phyloP scores from a whole-genome alignment of 2,113 vertebrate species.

The Struthio camelus region DNA sequence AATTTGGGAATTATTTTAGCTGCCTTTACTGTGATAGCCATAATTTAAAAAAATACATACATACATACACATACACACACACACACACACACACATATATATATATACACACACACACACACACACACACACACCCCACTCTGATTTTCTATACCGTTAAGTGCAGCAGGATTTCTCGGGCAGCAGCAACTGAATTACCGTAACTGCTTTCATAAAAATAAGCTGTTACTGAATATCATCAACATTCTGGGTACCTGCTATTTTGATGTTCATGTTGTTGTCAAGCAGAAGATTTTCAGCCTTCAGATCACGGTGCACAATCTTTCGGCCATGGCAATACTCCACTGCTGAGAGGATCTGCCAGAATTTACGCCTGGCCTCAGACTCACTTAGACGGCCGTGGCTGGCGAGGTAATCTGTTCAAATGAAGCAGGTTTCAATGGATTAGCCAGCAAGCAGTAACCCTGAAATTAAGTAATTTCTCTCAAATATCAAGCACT shows the following conservation, averaged over 20 bases:
- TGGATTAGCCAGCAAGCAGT: not conserved
- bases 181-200: not conserved
- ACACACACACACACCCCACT: not conserved
- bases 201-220: not conserved
- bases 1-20: not conserved
- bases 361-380: constrained; percentile 97
- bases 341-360: constrained; percentile 96
- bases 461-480: not conserved
- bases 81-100: too few species aligned
- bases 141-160: not conserved
- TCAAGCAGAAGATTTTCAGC: constrained; percentile 96
- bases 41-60: accelerated
- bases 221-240: accelerated
- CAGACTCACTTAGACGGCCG: constrained; percentile 90
- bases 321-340: constrained; percentile 92
- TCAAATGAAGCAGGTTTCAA: not conserved
- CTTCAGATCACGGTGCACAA: constrained; percentile 96
- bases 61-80: too few species aligned
- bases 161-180: not conserved
- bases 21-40: not conserved
- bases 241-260: constrained; percentile 84
- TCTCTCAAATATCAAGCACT: too few species aligned
- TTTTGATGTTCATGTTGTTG: constrained; percentile 98
- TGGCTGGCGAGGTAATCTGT: constrained; percentile 97
- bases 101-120: too few species aligned